Evolutionary conservation across 1,140 invertebrate genomes (phyloP).

Genomic region (Diorhabda carinulata): DNA sequence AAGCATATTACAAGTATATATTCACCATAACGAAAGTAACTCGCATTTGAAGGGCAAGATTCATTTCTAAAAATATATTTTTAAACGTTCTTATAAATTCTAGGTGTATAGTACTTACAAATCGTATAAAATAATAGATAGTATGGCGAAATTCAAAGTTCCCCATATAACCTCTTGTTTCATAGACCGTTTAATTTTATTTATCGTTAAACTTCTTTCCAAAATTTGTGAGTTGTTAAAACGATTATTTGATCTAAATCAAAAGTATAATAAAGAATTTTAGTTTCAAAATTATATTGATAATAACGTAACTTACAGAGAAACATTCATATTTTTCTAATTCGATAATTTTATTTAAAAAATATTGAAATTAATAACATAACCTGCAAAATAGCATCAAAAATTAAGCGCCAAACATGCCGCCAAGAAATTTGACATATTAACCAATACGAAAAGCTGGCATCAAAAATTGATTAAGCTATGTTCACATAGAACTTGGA

Average conservation of each 20-base stretch:
- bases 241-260: conserved; percentile 26
- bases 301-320: neutral
- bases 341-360: neutral
- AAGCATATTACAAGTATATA: conserved; percentile 39
- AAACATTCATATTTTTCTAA: neutral
- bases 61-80: conserved; percentile 33
- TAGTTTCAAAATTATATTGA: neutral
- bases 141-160: conserved; percentile 34
- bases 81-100: no score
- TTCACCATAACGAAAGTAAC: conserved; percentile 43
- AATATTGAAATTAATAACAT: neutral
- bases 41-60: conserved; percentile 34
- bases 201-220: conserved; percentile 34
- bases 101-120: conserved; percentile 34
- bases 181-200: conserved; percentile 28
- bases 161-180: conserved; percentile 38
- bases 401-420: neutral
- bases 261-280: neutral
- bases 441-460: no score
- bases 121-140: conserved; percentile 40
- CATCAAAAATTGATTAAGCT: no score
- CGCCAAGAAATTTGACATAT: no score
- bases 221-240: conserved; percentile 22
- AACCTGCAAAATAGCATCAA: neutral
- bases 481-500: no score